These are phyloP conservation scores for Lamprologus lemairii DNA, from an alignment of 2,113 vertebrate species.

Conservation along the genomic window DNA sequence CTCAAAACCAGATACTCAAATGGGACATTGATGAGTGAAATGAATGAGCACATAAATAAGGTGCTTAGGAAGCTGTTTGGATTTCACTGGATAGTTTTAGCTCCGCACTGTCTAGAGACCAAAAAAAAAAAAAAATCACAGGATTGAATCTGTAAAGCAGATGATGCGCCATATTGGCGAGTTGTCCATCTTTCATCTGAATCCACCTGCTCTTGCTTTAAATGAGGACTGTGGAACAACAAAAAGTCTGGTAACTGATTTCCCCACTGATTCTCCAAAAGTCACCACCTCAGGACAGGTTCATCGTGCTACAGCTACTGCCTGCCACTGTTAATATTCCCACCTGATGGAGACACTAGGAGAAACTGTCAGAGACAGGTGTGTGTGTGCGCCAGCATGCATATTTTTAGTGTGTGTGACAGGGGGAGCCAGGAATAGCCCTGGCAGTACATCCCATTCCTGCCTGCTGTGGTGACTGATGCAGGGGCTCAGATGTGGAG, in stretches of 20 bases:
- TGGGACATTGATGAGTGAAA: not conserved
- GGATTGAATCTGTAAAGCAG: not conserved
- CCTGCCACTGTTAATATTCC: constrained; percentile 46
- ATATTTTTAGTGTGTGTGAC: constrained; percentile 8
- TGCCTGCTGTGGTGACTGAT: constrained; percentile 33
- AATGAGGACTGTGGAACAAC: not conserved
- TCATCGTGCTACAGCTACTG: constrained; percentile 12
- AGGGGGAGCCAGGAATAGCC: constrained; percentile 43
- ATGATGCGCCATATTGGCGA: not conserved
- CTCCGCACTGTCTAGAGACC: not conserved
- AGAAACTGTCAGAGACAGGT: constrained; percentile 27
- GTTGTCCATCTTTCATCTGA: not conserved
- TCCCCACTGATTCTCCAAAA: constrained; percentile 8
- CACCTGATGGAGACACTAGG: not conserved
- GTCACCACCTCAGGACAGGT: constrained; percentile 31
- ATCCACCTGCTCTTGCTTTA: not conserved
- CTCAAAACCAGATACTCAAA: not conserved
- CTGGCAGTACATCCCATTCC: constrained; percentile 6
- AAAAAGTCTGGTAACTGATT: constrained; percentile 5
- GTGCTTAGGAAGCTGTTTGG: not conserved
- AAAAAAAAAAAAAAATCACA: not conserved
- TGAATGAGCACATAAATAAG: not conserved
- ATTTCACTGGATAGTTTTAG: not conserved
- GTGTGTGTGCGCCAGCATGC: not conserved
- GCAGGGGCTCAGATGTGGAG: not conserved